These are phyloP conservation scores for Colius striatus DNA, from an alignment of 2,113 vertebrate genomes.

Conservation along the genomic window DNA sequence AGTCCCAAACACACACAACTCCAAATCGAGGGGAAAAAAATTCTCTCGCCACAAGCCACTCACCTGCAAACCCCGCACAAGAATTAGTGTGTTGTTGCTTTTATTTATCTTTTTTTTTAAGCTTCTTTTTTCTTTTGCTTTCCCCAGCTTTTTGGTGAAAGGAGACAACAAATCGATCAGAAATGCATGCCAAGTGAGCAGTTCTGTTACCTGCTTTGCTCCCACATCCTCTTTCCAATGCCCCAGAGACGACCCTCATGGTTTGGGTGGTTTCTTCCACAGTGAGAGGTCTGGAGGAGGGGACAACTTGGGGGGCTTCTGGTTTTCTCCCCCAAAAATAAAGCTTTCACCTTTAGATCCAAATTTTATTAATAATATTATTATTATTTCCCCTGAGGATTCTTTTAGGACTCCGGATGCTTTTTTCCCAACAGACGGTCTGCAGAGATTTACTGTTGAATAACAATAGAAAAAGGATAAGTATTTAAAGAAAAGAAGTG, in stretches of 20 bases:
- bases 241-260: constrained; percentile 73
- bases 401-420: constrained; percentile 85
- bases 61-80: not conserved
- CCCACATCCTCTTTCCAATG: constrained; percentile 72
- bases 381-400: constrained; percentile 73
- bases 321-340: constrained; percentile 52
- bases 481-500: constrained; percentile 96
- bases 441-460: constrained; percentile 92
- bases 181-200: constrained; percentile 56
- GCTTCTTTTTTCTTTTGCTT: not conserved
- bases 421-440: constrained; percentile 92
- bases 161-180: constrained; percentile 73
- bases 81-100: not conserved
- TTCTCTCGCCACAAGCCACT: too few species aligned
- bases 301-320: not conserved
- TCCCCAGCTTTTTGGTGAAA: constrained; percentile 67
- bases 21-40: not conserved
- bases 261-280: constrained; percentile 75
- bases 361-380: constrained; percentile 70
- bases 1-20: not conserved
- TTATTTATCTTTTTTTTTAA: not conserved
- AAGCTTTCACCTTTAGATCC: constrained; percentile 81
- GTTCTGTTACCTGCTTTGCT: constrained; percentile 83
- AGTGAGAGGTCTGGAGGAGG: constrained; percentile 65
- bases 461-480: constrained; percentile 94